Evolutionary conservation across 2,888 invertebrate species (phyloP), one percentile per base, ranked within the genome.

Genomic region (Drosophila picticornis): DNA sequence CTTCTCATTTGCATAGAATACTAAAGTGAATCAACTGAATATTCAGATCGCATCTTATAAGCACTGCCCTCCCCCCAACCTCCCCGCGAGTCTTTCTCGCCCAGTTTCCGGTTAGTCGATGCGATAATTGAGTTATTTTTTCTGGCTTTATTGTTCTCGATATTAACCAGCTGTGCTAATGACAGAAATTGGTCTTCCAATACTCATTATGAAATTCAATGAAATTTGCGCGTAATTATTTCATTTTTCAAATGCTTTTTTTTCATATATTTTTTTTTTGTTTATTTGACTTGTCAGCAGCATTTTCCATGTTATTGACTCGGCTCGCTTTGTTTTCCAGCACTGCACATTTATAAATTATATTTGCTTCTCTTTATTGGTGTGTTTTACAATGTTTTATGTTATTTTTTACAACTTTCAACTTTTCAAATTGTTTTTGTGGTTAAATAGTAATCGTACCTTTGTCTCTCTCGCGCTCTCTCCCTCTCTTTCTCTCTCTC

Each of bases 101-200:
- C 29, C 27, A 10, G 46, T 68, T 78, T 74, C 78, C 77, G 74
- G 70, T 66, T 59, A 59, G 51, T 55, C 50, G 57, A 57, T 69
- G 63, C 74, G 56, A 74, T 74, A 69, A 77, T 79, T 79, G 61
- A 63, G 62, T 80, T 72, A 52, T 69, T 55, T 79, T 59, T 59
- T 36, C 40, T 52, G 29, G n/a, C 32, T 32, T 67, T 50, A 59
- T 48, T 67, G 27, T 58, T 40, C 22, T 32, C 25, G 69, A 57
- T 64, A 64, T 60, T 60, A 71, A 60, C 9, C 77, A 77, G 77
- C 77, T 77, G 77, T 77, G 77, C 60, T 69, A 77, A 77, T 66
- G 69, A 68, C 73, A 77, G 32, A 53, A 60, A 67, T 75, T 58
- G 66, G 75, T 76, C 74, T 36, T 32, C 27, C 31, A 51, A 50